phyloP scores from a whole-genome alignment of 2,888 invertebrate genomes.

The Creontiades dilutus region DNA sequence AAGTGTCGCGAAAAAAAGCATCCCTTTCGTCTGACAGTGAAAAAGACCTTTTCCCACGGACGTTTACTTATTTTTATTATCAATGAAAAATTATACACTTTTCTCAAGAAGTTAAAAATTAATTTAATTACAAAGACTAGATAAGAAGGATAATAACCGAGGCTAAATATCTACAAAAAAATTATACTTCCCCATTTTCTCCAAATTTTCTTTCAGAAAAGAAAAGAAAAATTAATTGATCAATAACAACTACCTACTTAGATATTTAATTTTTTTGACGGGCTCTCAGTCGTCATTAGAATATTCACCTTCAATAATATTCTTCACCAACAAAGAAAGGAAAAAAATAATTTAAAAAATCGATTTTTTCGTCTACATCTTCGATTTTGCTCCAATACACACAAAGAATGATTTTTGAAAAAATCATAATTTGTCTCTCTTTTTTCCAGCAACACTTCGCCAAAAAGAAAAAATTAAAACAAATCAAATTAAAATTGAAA shows the following conservation, averaged over 20 bases:
- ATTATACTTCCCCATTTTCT: constrained; percentile 43
- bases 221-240: constrained; percentile 25
- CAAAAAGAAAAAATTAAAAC: background rate
- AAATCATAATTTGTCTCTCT: background rate
- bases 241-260: constrained; percentile 63
- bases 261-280: constrained; percentile 50
- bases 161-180: constrained; percentile 65
- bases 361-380: constrained; percentile 24
- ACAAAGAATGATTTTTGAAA: background rate
- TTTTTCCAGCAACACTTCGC: constrained; percentile 59
- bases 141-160: constrained; percentile 70
- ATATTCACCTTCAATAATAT: background rate
- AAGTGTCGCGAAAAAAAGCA: constrained; percentile 58
- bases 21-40: constrained; percentile 57
- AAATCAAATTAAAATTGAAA: background rate
- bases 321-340: background rate
- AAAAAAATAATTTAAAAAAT: background rate
- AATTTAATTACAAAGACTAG: constrained; percentile 71
- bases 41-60: constrained; percentile 42
- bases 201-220: constrained; percentile 12
- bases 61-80: constrained; percentile 46
- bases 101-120: constrained; percentile 60
- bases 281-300: constrained; percentile 54
- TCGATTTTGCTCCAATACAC: background rate
- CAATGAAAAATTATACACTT: constrained; percentile 66